A percentile compares a stretch with the other conserved stretches of the same genome.
phyloP scores from a whole-genome alignment of 2,113 vertebrate species.

The Panurus biarmicus region DNA sequence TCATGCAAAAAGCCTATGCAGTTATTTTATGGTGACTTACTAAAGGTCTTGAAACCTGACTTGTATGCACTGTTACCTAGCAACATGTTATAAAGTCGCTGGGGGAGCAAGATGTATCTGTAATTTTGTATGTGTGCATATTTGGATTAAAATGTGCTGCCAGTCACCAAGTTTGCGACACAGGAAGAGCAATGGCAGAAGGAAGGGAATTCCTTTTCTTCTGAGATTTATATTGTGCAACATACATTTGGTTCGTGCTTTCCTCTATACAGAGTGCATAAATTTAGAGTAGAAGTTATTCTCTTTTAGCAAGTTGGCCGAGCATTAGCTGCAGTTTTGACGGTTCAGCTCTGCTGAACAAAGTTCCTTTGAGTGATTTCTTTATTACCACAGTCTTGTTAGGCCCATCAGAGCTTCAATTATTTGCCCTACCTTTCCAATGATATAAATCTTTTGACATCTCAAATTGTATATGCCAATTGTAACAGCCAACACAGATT shows the following conservation, averaged over 20 bases:
- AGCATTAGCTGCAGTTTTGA: not conserved
- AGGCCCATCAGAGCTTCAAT: conserved; percentile 20
- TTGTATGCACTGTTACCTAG: conserved; percentile 84
- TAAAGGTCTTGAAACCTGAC: conserved; percentile 80
- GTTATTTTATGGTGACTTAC: conserved; percentile 79
- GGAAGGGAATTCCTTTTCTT: conserved; percentile 32
- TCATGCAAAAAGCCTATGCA: conserved; percentile 74
- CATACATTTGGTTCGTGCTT: not conserved
- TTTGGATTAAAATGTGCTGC: conserved; percentile 74
- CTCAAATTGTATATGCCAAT: conserved; percentile 49
- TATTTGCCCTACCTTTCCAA: conserved; percentile 49
- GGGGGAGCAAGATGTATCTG: conserved; percentile 72
- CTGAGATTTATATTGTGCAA: conserved; percentile 1
- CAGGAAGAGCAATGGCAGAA: conserved; percentile 30
- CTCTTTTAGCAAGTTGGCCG: conserved; percentile 8
- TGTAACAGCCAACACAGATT: conserved; percentile 40
- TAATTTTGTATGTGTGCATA: conserved; percentile 72
- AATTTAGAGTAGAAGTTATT: not conserved
- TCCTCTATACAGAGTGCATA: not conserved
- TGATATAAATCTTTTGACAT: conserved; percentile 61
- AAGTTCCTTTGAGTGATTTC: conserved; percentile 19
- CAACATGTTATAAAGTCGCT: conserved; percentile 80
- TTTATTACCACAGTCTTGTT: conserved; percentile 48
- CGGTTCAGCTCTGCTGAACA: not conserved
- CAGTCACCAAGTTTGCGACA: conserved; percentile 54